phyloP scores from a whole-genome alignment of 2,888 invertebrate genomes.

The Machimus rusticus region DNA sequence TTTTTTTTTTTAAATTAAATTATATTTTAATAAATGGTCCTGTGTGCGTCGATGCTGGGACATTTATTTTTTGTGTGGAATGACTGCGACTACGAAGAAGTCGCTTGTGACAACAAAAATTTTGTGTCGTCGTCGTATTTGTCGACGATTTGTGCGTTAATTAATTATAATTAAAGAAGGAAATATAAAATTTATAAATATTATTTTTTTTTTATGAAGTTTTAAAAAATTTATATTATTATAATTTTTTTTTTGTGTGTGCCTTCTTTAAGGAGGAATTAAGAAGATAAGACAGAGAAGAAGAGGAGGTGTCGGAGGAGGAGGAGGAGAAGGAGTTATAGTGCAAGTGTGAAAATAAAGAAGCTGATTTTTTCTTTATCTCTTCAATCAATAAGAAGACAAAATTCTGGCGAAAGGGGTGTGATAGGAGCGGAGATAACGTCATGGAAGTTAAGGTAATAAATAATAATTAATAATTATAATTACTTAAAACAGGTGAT shows the following conservation, averaged over 20 bases:
- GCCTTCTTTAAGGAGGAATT: not conserved
- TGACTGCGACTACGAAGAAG: not conserved
- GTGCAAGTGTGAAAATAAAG: not conserved
- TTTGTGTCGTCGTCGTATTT: not conserved
- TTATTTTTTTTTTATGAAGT: not conserved
- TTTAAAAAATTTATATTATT: not conserved
- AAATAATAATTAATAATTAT: too few species aligned
- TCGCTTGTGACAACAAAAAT: not conserved
- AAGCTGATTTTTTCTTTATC: not conserved
- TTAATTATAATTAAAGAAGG: not conserved
- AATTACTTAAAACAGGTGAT: not conserved
- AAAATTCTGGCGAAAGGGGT: not conserved
- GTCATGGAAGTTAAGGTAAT: slow-evolving; percentile 27
- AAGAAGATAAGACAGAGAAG: not conserved
- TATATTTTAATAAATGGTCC: not conserved
- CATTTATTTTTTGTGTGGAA: not conserved
- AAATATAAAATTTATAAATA: not conserved
- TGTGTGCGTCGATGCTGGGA: not conserved
- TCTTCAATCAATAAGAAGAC: not conserved
- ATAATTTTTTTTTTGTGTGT: not conserved
- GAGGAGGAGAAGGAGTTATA: too few species aligned
- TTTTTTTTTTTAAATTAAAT: not conserved
- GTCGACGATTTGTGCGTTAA: not conserved
- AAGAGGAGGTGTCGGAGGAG: not conserved
- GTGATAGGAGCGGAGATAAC: not conserved